Conservation (phyloP, 2,797 vertebrate genomes). For the Anguilla pacifica region DNA sequence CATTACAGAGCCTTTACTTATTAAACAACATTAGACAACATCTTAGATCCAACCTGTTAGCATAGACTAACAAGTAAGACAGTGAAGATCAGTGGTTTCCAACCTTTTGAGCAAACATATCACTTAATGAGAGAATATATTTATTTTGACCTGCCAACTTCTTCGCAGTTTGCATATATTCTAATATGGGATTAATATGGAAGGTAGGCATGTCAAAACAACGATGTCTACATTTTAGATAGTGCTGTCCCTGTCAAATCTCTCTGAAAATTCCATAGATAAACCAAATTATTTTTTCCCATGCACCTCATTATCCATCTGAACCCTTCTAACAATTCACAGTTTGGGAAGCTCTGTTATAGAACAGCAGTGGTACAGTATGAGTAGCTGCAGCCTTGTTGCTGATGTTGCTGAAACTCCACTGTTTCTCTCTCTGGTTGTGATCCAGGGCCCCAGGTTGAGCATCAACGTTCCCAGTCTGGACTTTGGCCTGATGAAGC, state of each 20-base stretch:
- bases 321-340: neutral
- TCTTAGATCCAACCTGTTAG: neutral
- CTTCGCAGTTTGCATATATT: neutral
- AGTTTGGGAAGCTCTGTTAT: neutral
- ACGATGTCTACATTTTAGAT: too few relatives aligned
- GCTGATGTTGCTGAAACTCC: neutral
- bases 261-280: neutral
- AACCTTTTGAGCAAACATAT: neutral
- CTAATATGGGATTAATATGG: too few relatives aligned
- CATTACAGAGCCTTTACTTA: neutral
- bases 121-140: neutral
- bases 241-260: too few relatives aligned
- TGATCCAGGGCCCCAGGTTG: constrained; percentile 81
- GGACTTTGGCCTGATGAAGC: constrained; percentile 78
- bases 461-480: constrained; percentile 73
- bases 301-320: too few relatives aligned
- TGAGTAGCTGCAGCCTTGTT: neutral
- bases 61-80: neutral
- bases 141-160: neutral
- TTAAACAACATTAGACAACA: neutral
- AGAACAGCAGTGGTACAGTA: neutral
- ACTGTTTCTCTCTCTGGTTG: neutral
- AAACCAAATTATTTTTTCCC: too few relatives aligned
- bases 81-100: neutral
- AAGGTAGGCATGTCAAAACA: too few relatives aligned